These are phyloP conservation scores for Lasioglossum lativentre DNA, from an alignment of 2,888 invertebrate genomes.

Conservation along the genomic window DNA sequence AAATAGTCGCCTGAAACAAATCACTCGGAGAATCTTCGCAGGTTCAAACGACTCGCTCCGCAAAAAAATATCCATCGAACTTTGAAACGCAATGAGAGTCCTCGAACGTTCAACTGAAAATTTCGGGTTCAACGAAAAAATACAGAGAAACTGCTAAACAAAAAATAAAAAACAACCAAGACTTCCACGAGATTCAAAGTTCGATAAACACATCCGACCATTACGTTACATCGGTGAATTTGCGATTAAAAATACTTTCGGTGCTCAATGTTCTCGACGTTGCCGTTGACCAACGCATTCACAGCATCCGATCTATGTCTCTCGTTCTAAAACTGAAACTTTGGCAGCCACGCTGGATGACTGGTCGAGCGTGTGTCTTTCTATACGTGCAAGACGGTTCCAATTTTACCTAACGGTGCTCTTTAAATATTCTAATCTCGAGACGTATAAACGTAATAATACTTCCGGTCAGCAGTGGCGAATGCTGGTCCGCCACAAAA, in stretches of 20 bases:
- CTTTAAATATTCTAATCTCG: conserved; percentile 70
- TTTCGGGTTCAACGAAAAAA: background rate
- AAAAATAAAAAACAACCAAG: background rate
- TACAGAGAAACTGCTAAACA: background rate
- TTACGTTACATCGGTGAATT: background rate
- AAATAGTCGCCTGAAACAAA: background rate
- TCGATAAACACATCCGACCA: conserved; percentile 3
- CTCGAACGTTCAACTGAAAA: background rate
- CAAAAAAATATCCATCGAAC: conserved; percentile 11
- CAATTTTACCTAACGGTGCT: conserved; percentile 52
- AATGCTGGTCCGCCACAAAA: conserved; percentile 20
- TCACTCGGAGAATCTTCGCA: background rate
- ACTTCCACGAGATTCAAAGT: conserved; percentile 5
- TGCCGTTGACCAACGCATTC: conserved; percentile 9
- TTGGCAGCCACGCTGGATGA: conserved; percentile 45
- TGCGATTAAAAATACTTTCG: conserved; percentile 28
- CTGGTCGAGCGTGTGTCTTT: conserved; percentile 23
- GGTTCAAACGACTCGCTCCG: background rate
- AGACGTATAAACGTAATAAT: conserved; percentile 80
- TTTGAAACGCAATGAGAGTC: conserved; percentile 14
- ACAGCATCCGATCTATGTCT: background rate
- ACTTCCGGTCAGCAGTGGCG: conserved; percentile 74
- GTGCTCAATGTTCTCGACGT: background rate
- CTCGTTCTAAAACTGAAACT: conserved; percentile 36
- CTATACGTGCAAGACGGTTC: background rate